Conservation (phyloP, 1,140 invertebrate species). For the Oncopodura yosiiana region DNA sequence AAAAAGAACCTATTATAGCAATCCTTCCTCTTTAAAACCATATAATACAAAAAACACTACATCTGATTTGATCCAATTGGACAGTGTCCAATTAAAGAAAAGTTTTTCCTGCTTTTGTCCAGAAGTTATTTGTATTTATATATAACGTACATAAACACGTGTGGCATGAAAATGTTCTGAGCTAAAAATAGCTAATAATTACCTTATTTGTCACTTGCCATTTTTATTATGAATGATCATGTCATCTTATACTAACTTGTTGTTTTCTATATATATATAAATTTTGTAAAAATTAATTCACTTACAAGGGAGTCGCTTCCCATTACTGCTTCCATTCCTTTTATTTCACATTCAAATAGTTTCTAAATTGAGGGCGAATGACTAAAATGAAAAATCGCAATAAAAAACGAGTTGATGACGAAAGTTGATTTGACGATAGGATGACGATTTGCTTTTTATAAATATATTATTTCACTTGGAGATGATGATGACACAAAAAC, state of each 20-base stretch:
- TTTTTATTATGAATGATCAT: neutral
- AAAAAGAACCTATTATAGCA: no score
- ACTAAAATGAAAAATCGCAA: no score
- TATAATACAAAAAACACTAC: no score
- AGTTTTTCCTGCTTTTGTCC: neutral
- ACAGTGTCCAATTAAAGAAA: neutral
- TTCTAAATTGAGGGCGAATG: no score
- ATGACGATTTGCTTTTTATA: no score
- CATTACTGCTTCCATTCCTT: slow-evolving; percentile 13
- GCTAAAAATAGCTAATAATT: neutral
- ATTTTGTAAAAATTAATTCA: neutral
- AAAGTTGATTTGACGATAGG: no score
- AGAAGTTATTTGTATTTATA: neutral
- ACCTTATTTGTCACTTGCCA: neutral
- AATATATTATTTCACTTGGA: no score
- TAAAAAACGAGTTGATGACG: no score
- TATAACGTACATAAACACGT: neutral
- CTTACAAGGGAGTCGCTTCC: slow-evolving; percentile 14
- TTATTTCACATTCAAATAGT: slow-evolving; percentile 2
- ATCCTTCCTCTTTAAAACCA: no score
- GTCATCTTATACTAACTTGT: neutral
- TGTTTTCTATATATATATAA: neutral
- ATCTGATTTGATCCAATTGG: no score
- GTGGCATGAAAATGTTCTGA: neutral
- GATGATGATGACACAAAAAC: no score